Base-by-base conservation (phyloP, 2,113 vertebrate species). In the Trichomycterus rosablanca region DNA sequence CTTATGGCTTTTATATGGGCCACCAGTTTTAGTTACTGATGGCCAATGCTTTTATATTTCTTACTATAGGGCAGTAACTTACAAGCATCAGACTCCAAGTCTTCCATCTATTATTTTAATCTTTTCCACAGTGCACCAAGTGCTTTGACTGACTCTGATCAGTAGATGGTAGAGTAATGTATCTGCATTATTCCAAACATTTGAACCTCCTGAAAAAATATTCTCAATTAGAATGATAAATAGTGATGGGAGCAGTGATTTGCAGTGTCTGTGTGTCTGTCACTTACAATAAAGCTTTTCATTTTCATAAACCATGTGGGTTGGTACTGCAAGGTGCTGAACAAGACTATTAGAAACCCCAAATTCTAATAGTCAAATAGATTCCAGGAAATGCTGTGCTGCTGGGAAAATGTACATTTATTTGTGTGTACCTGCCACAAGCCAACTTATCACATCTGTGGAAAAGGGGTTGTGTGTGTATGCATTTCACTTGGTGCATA, bases 241-340 rank as follows among this genome's bases (percentile, higher is more conserved):
- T 54, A 32, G 59, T 35, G n/a, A n/a, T n/a, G n/a, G 40, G 28
- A 19, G 2, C 5, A 26, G 54, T 63, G 57, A 67, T 63, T 26
- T 35, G 32, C 30, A 12, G 44, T 34, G 24, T 32, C 10, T 7
- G 19, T 55, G 18, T 40, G 28, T 55, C 14, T 37, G 12, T n/a
- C n/a, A n/a, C n/a, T n/a, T n/a, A n/a, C n/a, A n/a, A n/a, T n/a
- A n/a, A n/a, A n/a, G n/a, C n/a, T n/a, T n/a, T n/a, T n/a, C n/a
- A n/a, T n/a, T n/a, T n/a, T n/a, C n/a, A n/a, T n/a, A n/a, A n/a
- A n/a, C n/a, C n/a, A n/a, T n/a, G n/a, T n/a, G n/a, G n/a, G n/a
- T n/a, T n/a, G n/a, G n/a, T n/a, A n/a, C n/a, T 66, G 63, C 44
- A 63, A 70, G 72, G 72, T 74, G 63, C 72, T 66, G 46, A 53